These are phyloP conservation scores for Stenurella melanura DNA, from an alignment of 2,888 invertebrate species.

Conservation along the genomic window DNA sequence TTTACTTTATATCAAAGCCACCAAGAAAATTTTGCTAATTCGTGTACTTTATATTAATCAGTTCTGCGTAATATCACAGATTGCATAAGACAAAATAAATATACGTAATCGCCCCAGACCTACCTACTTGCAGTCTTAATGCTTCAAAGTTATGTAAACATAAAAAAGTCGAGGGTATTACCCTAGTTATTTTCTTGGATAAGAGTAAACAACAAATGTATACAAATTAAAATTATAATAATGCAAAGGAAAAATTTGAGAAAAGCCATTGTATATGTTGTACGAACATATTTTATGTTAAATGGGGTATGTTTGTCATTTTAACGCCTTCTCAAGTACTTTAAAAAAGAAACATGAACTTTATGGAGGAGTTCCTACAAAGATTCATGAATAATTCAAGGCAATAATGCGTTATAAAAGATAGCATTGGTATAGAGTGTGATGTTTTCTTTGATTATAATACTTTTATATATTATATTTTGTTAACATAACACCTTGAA, in stretches of 20 bases:
- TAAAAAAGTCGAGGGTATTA: too few species aligned
- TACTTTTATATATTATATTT: background rate
- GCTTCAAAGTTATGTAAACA: too few species aligned
- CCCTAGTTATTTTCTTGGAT: background rate
- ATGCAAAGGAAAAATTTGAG: background rate
- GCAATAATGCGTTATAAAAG: conserved; percentile 23
- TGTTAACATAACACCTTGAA: background rate
- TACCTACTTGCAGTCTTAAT: too few species aligned
- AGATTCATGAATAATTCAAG: conserved; percentile 35
- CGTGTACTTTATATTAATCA: too few species aligned
- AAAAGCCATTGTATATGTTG: conserved; percentile 6
- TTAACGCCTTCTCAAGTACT: conserved; percentile 31
- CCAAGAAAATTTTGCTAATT: too few species aligned
- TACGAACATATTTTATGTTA: conserved; percentile 22
- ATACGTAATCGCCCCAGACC: too few species aligned
- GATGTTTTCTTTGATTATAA: conserved; percentile 29
- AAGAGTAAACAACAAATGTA: background rate
- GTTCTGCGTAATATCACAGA: too few species aligned
- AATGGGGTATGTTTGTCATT: conserved; percentile 27
- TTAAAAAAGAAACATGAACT: conserved; percentile 31
- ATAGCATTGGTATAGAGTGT: conserved; percentile 19
- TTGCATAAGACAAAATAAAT: too few species aligned
- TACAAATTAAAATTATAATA: conserved; percentile 8
- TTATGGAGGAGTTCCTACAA: conserved; percentile 24
- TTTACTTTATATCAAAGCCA: too few species aligned